phyloP scores from a whole-genome alignment of 2,113 vertebrate genomes.

The Hymenochirus boettgeri region DNA sequence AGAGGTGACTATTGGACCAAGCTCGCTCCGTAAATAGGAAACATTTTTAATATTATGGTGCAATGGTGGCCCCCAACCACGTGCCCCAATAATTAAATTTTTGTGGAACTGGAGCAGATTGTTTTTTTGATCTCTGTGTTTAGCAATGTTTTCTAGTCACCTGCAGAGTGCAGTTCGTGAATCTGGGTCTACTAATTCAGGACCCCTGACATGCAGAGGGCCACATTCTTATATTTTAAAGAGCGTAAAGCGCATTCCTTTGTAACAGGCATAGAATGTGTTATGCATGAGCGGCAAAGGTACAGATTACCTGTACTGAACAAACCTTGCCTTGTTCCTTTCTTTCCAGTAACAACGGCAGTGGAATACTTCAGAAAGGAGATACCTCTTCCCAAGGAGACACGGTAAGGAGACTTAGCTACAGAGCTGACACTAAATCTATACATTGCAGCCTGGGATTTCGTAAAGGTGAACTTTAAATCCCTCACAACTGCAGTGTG shows the following conservation, averaged over 20 bases:
- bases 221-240: slow-evolving; percentile 6
- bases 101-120: too few species aligned
- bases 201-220: neutral
- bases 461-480: neutral
- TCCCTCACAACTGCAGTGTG: neutral
- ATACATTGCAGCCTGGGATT: neutral
- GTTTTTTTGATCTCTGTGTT: too few species aligned
- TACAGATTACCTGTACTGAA: slow-evolving; percentile 47
- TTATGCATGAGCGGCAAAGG: slow-evolving; percentile 52
- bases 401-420: slow-evolving; percentile 69
- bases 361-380: slow-evolving; percentile 61
- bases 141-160: too few species aligned
- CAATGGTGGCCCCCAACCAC: too few species aligned
- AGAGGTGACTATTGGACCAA: too few species aligned
- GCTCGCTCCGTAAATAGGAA: too few species aligned
- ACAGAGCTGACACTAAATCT: slow-evolving; percentile 19
- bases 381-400: slow-evolving; percentile 53
- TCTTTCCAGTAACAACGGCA: slow-evolving; percentile 61
- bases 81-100: too few species aligned
- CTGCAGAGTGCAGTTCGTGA: too few species aligned
- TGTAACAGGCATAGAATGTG: slow-evolving; percentile 41
- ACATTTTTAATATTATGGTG: too few species aligned
- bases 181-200: neutral
- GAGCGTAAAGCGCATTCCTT: slow-evolving; percentile 24
- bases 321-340: slow-evolving; percentile 52